Percentiles rank a stretch among this genome's conserved stretches.
phyloP scores from a whole-genome alignment of 2,113 vertebrate genomes.

The Odobenus rosmarus region DNA sequence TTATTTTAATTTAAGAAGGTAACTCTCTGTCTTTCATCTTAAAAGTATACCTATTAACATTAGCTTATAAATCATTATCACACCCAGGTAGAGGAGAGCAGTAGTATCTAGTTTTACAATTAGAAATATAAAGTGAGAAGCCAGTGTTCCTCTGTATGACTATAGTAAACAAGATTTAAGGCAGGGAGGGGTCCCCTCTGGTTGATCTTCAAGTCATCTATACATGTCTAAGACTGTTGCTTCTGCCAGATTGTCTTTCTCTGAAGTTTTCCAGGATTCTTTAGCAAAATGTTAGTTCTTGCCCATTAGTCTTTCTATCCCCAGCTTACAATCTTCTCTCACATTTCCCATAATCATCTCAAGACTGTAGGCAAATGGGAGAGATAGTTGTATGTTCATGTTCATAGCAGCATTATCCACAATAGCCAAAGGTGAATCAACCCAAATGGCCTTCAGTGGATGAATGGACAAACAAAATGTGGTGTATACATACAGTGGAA shows the following conservation, averaged over 20 bases:
- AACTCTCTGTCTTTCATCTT: conserved; percentile 64
- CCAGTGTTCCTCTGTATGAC: background rate
- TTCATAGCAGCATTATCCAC: background rate
- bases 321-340: background rate
- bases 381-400: background rate
- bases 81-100: background rate
- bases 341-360: background rate
- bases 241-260: background rate
- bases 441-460: background rate
- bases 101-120: conserved; percentile 36
- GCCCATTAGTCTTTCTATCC: background rate
- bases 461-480: conserved; percentile 5
- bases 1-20: conserved; percentile 63
- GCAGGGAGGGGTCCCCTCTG: background rate
- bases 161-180: background rate
- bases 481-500: background rate
- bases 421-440: background rate
- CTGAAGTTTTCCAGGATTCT: conserved; percentile 13
- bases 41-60: conserved; percentile 44
- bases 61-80: conserved; percentile 59
- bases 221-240: background rate
- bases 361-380: conserved; percentile 34
- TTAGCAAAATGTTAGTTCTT: background rate
- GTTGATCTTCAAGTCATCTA: background rate
- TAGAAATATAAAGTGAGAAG: conserved; percentile 52